These are phyloP conservation scores for Callosobruchus maculatus DNA, from an alignment of 2,888 invertebrate genomes.

Conservation along the genomic window DNA sequence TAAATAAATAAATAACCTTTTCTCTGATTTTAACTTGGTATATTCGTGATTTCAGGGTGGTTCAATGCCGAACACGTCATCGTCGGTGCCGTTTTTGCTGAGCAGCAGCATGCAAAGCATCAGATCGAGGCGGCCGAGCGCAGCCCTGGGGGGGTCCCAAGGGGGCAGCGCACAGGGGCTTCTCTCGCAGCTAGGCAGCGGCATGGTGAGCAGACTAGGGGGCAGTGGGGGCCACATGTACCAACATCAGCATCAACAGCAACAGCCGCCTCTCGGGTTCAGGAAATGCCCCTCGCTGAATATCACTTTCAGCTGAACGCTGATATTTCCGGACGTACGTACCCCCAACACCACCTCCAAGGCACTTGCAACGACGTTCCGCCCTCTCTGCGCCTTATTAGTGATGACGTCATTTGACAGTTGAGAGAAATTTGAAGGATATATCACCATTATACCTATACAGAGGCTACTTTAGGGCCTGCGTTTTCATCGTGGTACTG, in stretches of 20 bases:
- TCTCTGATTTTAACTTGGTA: too few species aligned
- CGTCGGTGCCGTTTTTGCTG: constrained; percentile 81
- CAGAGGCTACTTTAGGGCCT: too few species aligned
- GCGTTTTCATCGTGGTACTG: too few species aligned
- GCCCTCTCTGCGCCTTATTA: too few species aligned
- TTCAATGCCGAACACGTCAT: constrained; percentile 86
- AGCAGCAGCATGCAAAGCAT: constrained; percentile 76
- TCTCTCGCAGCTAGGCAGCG: constrained; percentile 85
- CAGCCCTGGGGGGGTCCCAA: constrained; percentile 70
- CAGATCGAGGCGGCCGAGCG: constrained; percentile 69
- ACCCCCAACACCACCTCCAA: constrained; percentile 14
- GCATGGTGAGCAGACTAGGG: constrained; percentile 72
- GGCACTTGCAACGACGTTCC: too few species aligned
- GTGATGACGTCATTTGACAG: too few species aligned
- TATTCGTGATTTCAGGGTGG: constrained; percentile 64
- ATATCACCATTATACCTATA: too few species aligned
- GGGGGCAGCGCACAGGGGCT: constrained; percentile 49
- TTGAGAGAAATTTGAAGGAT: too few species aligned
- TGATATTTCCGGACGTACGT: constrained; percentile 45
- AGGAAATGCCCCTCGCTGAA: constrained; percentile 76
- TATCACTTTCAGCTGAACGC: constrained; percentile 62
- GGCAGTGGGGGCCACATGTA: neutral
- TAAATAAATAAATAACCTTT: too few species aligned
- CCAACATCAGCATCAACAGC: constrained; percentile 45
- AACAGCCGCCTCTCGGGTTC: constrained; percentile 51